Evolutionary conservation across 2,797 vertebrate genomes (phyloP).

Genomic region (Cyclura pinguis): DNA sequence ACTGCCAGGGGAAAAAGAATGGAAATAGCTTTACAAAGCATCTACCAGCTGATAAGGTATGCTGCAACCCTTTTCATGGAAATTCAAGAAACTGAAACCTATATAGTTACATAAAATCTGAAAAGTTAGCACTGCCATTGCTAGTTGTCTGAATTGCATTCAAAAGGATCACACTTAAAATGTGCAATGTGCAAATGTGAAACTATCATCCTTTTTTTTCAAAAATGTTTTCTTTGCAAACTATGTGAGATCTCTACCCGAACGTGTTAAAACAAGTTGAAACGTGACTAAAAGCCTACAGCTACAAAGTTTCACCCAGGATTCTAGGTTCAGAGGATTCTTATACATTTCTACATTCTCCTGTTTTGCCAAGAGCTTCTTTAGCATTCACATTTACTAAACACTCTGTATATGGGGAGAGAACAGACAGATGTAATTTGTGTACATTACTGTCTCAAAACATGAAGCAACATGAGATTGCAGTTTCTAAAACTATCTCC

Average conservation of each 20-base stretch:
- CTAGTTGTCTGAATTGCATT: not conserved
- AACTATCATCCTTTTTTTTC: not conserved
- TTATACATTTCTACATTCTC: not conserved
- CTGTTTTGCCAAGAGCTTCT: not conserved
- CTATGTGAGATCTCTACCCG: not conserved
- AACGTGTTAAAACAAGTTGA: not conserved
- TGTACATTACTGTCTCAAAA: too few species aligned
- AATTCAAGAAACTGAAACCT: not conserved
- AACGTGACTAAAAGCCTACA: not conserved
- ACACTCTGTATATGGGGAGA: not conserved
- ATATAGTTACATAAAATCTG: not conserved
- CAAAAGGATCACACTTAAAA: not conserved
- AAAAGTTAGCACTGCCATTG: not conserved
- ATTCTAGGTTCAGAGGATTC: not conserved
- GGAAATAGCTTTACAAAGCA: not conserved
- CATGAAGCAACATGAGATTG: too few species aligned
- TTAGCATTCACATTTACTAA: not conserved
- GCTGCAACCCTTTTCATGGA: not conserved
- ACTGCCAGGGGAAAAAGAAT: not conserved
- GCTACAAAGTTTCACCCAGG: not conserved
- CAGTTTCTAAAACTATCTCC: too few species aligned
- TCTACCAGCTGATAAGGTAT: not conserved
- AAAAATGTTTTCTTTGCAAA: not conserved
- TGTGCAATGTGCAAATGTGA: not conserved
- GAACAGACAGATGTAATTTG: not conserved